Evolutionary conservation across 2,888 invertebrate genomes (phyloP), one percentile per base, ranked within the genome.

Genomic region (Netelia fuscicornis): DNA sequence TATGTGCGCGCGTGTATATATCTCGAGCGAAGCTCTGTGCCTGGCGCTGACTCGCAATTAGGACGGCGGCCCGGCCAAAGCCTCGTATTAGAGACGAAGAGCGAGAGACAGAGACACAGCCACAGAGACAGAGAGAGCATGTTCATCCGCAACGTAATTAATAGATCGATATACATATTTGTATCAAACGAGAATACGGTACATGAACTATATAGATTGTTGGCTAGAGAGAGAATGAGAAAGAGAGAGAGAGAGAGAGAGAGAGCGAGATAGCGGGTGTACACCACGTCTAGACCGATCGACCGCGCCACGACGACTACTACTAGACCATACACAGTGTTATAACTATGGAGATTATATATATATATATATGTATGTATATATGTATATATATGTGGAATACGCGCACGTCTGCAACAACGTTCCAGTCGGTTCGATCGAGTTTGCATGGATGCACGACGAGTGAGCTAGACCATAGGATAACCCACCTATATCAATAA

Each of bases 221-320:
- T 60, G 52, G 70, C 60, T 6, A 54, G 37, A 65, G 72, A 72
- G 71, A 58, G 70, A 74, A 62, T 62, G 48, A 44, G 76, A 76
- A 70, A 44, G 76, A 76, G 75, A 83, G 54, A 80, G 70, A 76
- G 44, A 62, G 44, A 81, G 75, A 75, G 67, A 58, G 44, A 20
- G 81, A 68, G 76, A 81, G 60, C 20, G 67, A 37, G 30, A 65
- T 82, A 82, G 88, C 88, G 88, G 85, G 86, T 86, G 88, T 87
- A 87, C 89, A 88, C 86, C 89, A 88, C 89, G 91, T 91, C 91
- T 90, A 90, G 90, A 90, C 90, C 90, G 90, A 91, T 91, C 91
- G 91, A 91, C 91, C 91, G 90, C 89, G 86, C 87, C 87, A 87
- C 83, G 89, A 17, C 17, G 78, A 86, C 82, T 64, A 70, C 82